Percentiles rank a stretch among this genome's conserved stretches.
Conservation (phyloP, 2,797 vertebrate species). For the Ispidina lecontei region DNA sequence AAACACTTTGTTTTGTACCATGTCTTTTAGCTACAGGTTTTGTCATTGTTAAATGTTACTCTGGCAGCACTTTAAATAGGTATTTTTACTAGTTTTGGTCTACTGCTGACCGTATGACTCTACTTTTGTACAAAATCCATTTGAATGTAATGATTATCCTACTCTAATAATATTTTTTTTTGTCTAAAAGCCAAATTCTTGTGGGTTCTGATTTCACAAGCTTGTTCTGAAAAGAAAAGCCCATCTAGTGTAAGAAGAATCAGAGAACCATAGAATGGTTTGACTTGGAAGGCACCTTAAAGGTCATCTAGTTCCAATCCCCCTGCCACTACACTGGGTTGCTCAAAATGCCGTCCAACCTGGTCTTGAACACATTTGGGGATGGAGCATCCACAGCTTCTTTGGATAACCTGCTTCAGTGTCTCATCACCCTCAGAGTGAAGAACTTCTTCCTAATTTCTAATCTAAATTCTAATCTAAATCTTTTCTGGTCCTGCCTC, state of each 20-base stretch:
- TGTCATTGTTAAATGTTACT: conserved; percentile 33
- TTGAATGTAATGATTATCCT: conserved; percentile 60
- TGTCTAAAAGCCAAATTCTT: conserved; percentile 50
- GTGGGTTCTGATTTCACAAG: conserved; percentile 42
- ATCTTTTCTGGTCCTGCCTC: too few relatives aligned
- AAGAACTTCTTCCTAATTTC: too few relatives aligned
- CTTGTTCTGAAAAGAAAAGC: not conserved
- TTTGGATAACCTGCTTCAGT: too few relatives aligned
- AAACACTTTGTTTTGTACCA: conserved; percentile 36
- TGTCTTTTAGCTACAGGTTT: conserved; percentile 16
- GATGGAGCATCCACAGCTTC: too few relatives aligned
- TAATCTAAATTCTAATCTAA: too few relatives aligned
- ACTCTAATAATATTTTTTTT: conserved; percentile 21
- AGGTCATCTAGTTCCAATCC: too few relatives aligned
- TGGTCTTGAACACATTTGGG: too few relatives aligned
- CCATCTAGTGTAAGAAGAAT: not conserved
- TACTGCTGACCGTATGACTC: conserved; percentile 51
- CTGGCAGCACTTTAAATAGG: conserved; percentile 21
- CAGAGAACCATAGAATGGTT: too few relatives aligned
- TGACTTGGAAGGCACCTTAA: too few relatives aligned
- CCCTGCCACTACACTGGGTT: too few relatives aligned
- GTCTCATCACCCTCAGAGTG: too few relatives aligned
- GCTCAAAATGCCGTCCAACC: too few relatives aligned
- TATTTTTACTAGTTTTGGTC: conserved; percentile 65
- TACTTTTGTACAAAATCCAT: conserved; percentile 62